Evolutionary conservation across 2,797 vertebrate genomes (phyloP).

Genomic region (Distichodus sexfasciatus): DNA sequence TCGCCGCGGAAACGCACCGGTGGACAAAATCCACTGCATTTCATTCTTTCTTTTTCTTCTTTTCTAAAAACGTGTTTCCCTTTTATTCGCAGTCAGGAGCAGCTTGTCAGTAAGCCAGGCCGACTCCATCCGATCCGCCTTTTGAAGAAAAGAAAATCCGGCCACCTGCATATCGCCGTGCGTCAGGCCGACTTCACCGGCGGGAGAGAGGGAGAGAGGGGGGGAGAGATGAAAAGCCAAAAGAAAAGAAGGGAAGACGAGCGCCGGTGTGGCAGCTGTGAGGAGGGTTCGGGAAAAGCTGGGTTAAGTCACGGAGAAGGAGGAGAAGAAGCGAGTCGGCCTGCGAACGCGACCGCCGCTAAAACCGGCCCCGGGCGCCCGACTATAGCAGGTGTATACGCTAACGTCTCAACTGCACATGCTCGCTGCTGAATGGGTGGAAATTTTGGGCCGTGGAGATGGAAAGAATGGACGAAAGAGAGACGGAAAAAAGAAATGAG

Average conservation of each 20-base stretch:
- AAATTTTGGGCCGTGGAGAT: too few relatives aligned
- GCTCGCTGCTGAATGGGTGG: too few relatives aligned
- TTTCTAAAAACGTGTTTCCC: constrained; percentile 5
- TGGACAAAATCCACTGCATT: constrained; percentile 5
- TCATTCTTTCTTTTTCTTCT: background rate
- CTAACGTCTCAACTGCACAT: too few relatives aligned
- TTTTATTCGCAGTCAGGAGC: constrained; percentile 57
- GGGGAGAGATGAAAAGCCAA: background rate
- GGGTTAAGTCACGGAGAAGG: too few relatives aligned
- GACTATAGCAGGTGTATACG: too few relatives aligned
- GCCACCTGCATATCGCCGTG: background rate
- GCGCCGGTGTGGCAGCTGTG: too few relatives aligned
- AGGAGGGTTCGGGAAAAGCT: too few relatives aligned
- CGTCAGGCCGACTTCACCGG: constrained; percentile 15
- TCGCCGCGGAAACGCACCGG: background rate
- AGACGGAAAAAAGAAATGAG: too few relatives aligned
- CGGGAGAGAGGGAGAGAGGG: background rate
- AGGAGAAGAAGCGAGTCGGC: too few relatives aligned
- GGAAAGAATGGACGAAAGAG: too few relatives aligned
- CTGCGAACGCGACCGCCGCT: too few relatives aligned
- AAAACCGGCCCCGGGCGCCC: too few relatives aligned
- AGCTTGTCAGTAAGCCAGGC: constrained; percentile 66
- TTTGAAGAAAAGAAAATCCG: constrained; percentile 39
- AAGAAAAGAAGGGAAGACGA: constrained; percentile 19
- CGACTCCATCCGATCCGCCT: constrained; percentile 3